Evolutionary conservation across 2,888 invertebrate genomes (phyloP).

Genomic region (Endotricha flammealis): DNA sequence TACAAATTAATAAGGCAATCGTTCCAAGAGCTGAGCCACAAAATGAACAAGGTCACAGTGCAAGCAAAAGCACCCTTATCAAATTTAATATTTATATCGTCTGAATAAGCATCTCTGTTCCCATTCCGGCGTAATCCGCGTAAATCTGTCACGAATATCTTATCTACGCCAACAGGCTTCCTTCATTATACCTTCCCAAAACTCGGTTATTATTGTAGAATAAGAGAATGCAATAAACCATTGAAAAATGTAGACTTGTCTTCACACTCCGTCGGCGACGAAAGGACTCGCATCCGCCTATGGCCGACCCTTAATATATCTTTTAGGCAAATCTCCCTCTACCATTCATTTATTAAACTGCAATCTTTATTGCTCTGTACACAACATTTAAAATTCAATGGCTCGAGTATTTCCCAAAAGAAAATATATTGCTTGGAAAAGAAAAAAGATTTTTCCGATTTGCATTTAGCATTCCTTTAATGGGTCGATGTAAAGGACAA

Average conservation of each 20-base stretch:
- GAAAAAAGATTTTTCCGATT: background rate
- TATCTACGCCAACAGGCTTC: slow-evolving; percentile 17
- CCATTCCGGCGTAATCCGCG: slow-evolving; percentile 10
- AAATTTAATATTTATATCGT: slow-evolving; percentile 10
- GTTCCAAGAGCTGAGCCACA: background rate
- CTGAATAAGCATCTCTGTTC: slow-evolving; percentile 13
- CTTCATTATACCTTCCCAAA: slow-evolving; percentile 14
- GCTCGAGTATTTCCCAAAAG: background rate
- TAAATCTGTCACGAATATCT: slow-evolving; percentile 12
- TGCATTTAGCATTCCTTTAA: slow-evolving; percentile 5
- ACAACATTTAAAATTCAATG: slow-evolving; percentile 8
- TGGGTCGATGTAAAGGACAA: slow-evolving; percentile 2
- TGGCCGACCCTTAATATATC: slow-evolving; percentile 11
- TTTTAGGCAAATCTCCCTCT: slow-evolving; percentile 5
- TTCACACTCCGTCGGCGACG: slow-evolving; percentile 14
- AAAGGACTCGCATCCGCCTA: slow-evolving; percentile 12
- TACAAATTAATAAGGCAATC: background rate
- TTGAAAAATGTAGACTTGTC: slow-evolving; percentile 11
- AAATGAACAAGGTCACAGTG: background rate
- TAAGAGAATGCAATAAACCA: slow-evolving; percentile 18
- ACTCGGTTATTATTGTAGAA: slow-evolving; percentile 14
- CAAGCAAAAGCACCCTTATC: slow-evolving; percentile 1
- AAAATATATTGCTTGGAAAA: background rate
- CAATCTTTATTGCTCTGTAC: slow-evolving; percentile 6
- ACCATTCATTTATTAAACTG: slow-evolving; percentile 1